Conservation (phyloP, 2,888 invertebrate species). For the Caenorhabditis panamensis region DNA sequence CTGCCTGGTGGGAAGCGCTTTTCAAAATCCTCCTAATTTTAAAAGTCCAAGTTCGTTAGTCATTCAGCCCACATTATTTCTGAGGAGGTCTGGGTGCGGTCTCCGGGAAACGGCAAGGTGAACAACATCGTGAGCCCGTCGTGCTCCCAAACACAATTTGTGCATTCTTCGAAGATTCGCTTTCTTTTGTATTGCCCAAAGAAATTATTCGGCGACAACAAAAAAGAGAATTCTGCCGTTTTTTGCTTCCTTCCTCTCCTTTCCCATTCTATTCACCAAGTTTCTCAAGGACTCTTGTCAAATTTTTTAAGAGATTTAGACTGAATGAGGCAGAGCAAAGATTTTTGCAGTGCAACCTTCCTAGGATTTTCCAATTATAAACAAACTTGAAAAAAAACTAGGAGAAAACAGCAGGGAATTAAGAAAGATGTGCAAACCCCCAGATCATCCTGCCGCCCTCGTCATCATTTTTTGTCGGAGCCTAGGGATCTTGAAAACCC, state of each 20-base stretch:
- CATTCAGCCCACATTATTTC: conserved; percentile 7
- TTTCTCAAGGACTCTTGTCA: conserved; percentile 46
- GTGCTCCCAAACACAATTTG: conserved; percentile 40
- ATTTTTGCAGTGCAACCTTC: neutral
- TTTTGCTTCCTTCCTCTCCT: conserved; percentile 30
- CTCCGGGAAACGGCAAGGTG: conserved; percentile 45
- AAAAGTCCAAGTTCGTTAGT: neutral
- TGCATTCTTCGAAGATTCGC: conserved; percentile 36
- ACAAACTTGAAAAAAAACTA: neutral
- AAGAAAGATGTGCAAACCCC: neutral
- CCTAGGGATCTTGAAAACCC: conserved; percentile 29
- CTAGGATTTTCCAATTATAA: neutral
- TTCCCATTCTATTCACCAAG: conserved; percentile 37
- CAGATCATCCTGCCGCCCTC: neutral
- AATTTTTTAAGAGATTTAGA: conserved; percentile 8
- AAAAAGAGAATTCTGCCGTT: conserved; percentile 38
- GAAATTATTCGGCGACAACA: conserved; percentile 50
- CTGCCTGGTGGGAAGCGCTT: neutral
- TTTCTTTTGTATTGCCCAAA: conserved; percentile 40
- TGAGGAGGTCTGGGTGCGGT: neutral
- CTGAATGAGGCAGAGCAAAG: neutral
- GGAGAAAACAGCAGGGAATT: neutral
- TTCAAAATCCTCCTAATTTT: neutral
- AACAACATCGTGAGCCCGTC: conserved; percentile 28
- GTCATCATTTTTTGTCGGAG: conserved; percentile 3